Percentiles rank a stretch among this genome's conserved stretches.
phyloP scores from a whole-genome alignment of 1,140 invertebrate species.

The Listronotus bonariensis region DNA sequence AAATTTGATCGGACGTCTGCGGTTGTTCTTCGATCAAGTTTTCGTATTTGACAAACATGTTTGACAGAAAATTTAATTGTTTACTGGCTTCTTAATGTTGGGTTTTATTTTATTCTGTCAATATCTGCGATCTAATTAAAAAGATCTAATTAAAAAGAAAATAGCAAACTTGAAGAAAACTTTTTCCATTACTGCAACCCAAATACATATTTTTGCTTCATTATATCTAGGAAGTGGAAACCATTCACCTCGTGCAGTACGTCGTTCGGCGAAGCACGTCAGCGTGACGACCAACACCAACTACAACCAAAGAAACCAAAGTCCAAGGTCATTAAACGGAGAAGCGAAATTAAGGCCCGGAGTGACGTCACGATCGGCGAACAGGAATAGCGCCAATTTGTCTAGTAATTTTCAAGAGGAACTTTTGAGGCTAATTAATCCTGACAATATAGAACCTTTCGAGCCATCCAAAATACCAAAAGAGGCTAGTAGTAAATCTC shows the following conservation, averaged over 20 bases:
- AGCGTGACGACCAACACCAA: slow-evolving; percentile 49
- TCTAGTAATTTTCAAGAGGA: slow-evolving; percentile 83
- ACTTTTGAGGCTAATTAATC: slow-evolving; percentile 85
- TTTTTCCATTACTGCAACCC: no score
- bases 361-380: slow-evolving; percentile 55
- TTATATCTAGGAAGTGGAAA: slow-evolving; percentile 54
- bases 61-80: no score
- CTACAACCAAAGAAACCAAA: slow-evolving; percentile 64
- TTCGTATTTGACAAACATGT: no score
- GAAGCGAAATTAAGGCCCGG: slow-evolving; percentile 59
- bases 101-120: no score
- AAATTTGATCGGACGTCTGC: no score
- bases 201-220: no score
- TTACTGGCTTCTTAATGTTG: no score
- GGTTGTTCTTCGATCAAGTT: no score
- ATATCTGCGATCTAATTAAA: no score
- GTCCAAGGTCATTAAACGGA: slow-evolving; percentile 62
- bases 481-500: slow-evolving; percentile 40
- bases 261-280: slow-evolving; percentile 53
- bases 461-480: slow-evolving; percentile 1
- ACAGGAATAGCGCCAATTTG: slow-evolving; percentile 67
- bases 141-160: no score
- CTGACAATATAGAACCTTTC: slow-evolving; percentile 67
- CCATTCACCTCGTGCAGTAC: slow-evolving; percentile 60
- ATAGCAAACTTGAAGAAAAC: no score